Base-by-base conservation (phyloP, 2,888 invertebrate genomes). In the Trachelus troglodyta region DNA sequence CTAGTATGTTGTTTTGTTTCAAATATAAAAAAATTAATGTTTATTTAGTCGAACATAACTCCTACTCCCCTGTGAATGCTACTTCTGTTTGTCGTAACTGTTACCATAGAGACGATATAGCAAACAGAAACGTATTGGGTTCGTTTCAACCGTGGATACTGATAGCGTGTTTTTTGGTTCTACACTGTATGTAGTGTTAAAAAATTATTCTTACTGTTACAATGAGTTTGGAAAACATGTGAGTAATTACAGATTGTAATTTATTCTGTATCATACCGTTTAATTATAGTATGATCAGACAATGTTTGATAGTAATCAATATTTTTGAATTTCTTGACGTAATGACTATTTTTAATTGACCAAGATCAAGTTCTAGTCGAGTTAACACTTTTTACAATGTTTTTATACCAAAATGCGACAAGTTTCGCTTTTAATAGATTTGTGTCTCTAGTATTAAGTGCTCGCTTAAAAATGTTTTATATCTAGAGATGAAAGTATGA, bases 401-500 rank as follows among this genome's bases (percentile, higher is more conserved):
- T 23, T 23, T 23, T 23, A 23, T 23, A 56, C 4, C 0, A 23
- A 56, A 56, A 23, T 56, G 9, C 9, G 0, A 56, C 23, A 56
- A 1, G 9, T 23, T 6, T 56, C 9, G 9, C 9, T 23, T 56
- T 23, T 23, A 15, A 2, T 23, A 56, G 23, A 56, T 23, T 9
- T 23, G 4, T 23, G 40, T 23, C 23, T 56, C 6, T 56, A 2
- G 23, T 23, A 3, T 9, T 56, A 23, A 56, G 23, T 23, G 9
- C 2, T 56, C 6, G 23, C 30, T 68, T n/a, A 11, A 76, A 73
- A 30, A 12, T 71, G 69, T 74, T 76, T 77, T 75, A 35, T 73
- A 80, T 83, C 74, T 73, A 88, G 89, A 23, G 84, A 81, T 9
- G 82, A 86, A 76, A 86, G 82, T 79, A 79, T 85, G 79, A 84